Evolutionary conservation across 2,797 vertebrate genomes (phyloP).

Genomic region (Channallabes apus): DNA sequence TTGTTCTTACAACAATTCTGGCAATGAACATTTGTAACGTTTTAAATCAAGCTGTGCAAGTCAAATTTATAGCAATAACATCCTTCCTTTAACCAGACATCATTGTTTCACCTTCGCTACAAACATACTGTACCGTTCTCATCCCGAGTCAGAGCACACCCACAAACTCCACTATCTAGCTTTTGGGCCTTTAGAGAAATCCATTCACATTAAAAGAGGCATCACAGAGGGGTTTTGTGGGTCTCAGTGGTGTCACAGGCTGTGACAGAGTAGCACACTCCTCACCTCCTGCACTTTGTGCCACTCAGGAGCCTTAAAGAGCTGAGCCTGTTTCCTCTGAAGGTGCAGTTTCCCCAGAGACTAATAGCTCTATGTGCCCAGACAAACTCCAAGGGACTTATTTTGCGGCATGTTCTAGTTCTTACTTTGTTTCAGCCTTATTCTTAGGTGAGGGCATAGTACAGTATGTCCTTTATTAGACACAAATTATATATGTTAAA

Average conservation of each 20-base stretch:
- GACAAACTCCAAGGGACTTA: slow-evolving; percentile 45
- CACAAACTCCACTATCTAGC: slow-evolving; percentile 23
- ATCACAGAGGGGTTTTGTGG: slow-evolving; percentile 44
- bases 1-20: background rate
- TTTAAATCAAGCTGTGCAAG: slow-evolving; percentile 7
- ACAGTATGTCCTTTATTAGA: background rate
- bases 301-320: slow-evolving; percentile 44
- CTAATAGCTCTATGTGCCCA: slow-evolving; percentile 44
- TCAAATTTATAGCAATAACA: slow-evolving; percentile 5
- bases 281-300: slow-evolving; percentile 39
- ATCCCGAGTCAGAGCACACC: slow-evolving; percentile 43
- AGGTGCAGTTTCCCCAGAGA: slow-evolving; percentile 36
- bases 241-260: slow-evolving; percentile 41
- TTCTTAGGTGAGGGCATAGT: slow-evolving; percentile 25
- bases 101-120: slow-evolving; percentile 32
- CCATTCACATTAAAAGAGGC: slow-evolving; percentile 51
- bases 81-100: slow-evolving; percentile 20
- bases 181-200: slow-evolving; percentile 37
- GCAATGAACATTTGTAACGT: background rate
- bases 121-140: slow-evolving; percentile 33
- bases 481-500: too few species aligned
- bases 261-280: slow-evolving; percentile 39
- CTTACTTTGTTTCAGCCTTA: slow-evolving; percentile 18
- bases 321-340: slow-evolving; percentile 33
- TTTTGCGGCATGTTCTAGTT: slow-evolving; percentile 31